Conservation (phyloP, 2,888 invertebrate genomes). For the Crepidodera aurea region DNA sequence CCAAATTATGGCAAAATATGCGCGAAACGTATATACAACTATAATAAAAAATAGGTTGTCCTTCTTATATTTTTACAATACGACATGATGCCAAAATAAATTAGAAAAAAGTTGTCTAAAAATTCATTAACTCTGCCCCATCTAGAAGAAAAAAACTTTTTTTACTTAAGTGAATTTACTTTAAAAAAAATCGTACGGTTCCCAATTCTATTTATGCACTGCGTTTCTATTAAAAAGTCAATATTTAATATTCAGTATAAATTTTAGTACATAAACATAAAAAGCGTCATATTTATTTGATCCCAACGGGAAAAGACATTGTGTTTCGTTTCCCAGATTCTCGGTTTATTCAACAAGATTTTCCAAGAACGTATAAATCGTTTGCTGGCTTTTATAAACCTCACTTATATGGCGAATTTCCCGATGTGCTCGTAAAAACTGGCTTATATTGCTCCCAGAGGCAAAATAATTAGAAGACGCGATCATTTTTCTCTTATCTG, state of each 20-base stretch:
- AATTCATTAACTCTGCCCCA: too few relatives aligned
- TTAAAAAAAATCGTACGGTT: too few relatives aligned
- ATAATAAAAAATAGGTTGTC: too few relatives aligned
- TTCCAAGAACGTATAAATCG: conserved; percentile 35
- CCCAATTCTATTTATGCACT: too few relatives aligned
- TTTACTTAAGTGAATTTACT: too few relatives aligned
- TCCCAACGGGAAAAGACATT: conserved; percentile 13
- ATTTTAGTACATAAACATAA: neutral
- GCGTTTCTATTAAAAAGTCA: too few relatives aligned
- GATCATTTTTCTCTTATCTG: conserved; percentile 46
- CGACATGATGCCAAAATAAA: too few relatives aligned
- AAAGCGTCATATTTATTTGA: neutral
- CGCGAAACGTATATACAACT: too few relatives aligned
- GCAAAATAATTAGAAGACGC: conserved; percentile 45
- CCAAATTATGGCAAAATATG: too few relatives aligned
- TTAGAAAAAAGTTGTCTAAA: too few relatives aligned
- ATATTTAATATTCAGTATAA: neutral
- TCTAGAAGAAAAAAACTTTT: too few relatives aligned
- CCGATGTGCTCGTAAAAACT: conserved; percentile 36
- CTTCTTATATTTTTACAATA: too few relatives aligned
- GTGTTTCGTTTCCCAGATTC: conserved; percentile 1
- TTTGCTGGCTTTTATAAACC: conserved; percentile 29
- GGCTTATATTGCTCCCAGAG: conserved; percentile 42
- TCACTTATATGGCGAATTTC: conserved; percentile 37
- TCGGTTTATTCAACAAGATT: conserved; percentile 23